Conservation (phyloP, 2,113 vertebrate species). For the Eulemur rufifrons region DNA sequence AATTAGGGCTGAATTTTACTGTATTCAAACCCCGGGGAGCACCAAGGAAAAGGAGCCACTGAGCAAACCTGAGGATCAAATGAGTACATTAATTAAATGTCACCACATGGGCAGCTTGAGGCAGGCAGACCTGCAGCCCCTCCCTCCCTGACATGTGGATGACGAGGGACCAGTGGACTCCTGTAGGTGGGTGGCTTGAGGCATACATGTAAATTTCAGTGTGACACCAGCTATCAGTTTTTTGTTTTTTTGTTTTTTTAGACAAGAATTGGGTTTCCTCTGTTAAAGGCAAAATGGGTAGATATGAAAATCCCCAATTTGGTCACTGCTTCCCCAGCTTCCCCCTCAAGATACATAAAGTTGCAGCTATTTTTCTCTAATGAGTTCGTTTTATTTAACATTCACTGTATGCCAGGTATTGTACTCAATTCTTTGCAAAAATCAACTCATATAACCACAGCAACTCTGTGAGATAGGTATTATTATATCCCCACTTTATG, state of each 20-base stretch:
- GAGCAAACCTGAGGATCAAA: constrained; percentile 61
- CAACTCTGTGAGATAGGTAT: not conserved
- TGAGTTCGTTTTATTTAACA: not conserved
- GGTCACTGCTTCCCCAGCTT: not conserved
- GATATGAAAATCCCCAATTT: not conserved
- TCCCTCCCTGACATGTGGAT: not conserved
- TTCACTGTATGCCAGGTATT: too few species aligned
- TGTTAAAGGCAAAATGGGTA: not conserved
- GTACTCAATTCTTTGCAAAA: not conserved
- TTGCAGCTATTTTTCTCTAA: not conserved
- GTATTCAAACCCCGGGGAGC: constrained; percentile 57
- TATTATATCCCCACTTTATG: not conserved
- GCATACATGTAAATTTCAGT: not conserved
- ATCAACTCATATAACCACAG: not conserved
- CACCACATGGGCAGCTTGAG: not conserved
- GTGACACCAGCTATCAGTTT: not conserved
- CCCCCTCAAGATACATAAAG: not conserved
- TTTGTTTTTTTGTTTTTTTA: not conserved
- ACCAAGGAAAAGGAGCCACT: constrained; percentile 38
- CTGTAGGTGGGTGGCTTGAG: fast-evolving
- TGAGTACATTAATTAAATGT: constrained; percentile 70
- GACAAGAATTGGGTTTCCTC: not conserved
- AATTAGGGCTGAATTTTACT: constrained; percentile 69
- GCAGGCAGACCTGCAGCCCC: not conserved
- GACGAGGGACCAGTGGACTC: not conserved